Evolutionary conservation across 2,888 invertebrate species (phyloP).

Genomic region (Eupeodes luniger): DNA sequence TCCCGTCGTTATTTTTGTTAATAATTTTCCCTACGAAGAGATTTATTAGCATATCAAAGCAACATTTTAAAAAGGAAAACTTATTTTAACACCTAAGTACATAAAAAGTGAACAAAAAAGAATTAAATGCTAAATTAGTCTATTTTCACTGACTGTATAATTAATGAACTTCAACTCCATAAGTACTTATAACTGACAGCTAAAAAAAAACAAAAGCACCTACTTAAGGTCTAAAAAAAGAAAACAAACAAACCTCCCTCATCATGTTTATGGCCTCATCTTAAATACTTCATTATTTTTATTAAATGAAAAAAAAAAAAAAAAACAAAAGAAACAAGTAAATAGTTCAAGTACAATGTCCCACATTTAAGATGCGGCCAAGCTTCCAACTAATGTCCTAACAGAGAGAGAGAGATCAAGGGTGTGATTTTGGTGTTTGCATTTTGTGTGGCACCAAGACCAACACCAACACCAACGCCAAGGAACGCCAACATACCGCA

Average conservation of each 20-base stretch:
- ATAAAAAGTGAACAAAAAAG: neutral
- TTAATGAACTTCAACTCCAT: neutral
- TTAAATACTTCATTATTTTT: slow-evolving; percentile 51
- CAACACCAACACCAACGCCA: too few species aligned
- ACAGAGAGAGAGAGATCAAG: slow-evolving; percentile 36
- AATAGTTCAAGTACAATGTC: slow-evolving; percentile 56
- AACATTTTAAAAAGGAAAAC: too few species aligned
- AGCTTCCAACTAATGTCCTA: slow-evolving; percentile 51
- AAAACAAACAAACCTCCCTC: neutral
- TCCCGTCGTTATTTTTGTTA: too few species aligned
- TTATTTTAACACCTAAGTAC: too few species aligned
- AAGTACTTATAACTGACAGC: neutral
- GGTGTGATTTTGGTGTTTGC: slow-evolving; percentile 32
- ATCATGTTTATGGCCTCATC: slow-evolving; percentile 30
- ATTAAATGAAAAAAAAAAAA: neutral
- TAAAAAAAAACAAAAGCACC: slow-evolving; percentile 11
- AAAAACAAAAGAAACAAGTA: slow-evolving; percentile 47
- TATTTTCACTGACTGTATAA: too few species aligned
- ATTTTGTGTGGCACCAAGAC: neutral
- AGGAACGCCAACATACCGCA: neutral
- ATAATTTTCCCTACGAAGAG: too few species aligned
- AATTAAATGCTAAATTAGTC: neutral
- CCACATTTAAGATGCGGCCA: slow-evolving; percentile 60
- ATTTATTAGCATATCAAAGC: too few species aligned
- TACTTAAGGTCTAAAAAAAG: slow-evolving; percentile 37